A percentile compares a stretch with the other conserved stretches of the same genome.
Conservation (phyloP, 2,888 invertebrate genomes). For the Cylindroiulus punctatus region DNA sequence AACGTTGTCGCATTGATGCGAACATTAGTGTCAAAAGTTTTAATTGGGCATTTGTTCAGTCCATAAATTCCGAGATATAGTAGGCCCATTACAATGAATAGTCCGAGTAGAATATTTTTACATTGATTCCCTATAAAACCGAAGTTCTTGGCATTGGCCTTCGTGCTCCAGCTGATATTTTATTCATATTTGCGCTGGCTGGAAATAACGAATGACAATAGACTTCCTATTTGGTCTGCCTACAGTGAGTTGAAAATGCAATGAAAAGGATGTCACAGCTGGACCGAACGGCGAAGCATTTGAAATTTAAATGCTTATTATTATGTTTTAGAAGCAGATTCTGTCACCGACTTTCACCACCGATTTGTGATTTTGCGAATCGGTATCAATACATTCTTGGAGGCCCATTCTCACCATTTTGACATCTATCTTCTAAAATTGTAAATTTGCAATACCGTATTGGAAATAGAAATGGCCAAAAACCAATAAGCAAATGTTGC, state of each 20-base stretch:
- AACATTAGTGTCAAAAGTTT: background rate
- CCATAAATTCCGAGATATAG: constrained; percentile 9
- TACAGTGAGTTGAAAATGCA: background rate
- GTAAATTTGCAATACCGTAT: background rate
- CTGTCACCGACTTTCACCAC: background rate
- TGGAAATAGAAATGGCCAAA: background rate
- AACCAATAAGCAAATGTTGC: constrained; percentile 5
- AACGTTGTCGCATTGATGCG: background rate
- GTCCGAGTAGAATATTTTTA: background rate
- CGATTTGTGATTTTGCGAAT: background rate
- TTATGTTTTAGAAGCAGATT: background rate
- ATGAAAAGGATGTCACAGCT: constrained; percentile 22
- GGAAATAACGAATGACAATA: constrained; percentile 38
- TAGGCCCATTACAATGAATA: constrained; percentile 4
- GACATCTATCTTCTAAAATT: background rate
- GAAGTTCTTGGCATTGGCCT: constrained; percentile 37
- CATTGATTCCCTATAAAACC: constrained; percentile 23
- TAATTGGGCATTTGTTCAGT: background rate
- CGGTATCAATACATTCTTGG: background rate
- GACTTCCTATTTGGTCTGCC: constrained; percentile 11
- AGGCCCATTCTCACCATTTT: background rate
- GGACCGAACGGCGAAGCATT: constrained; percentile 29
- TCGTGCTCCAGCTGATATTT: constrained; percentile 26
- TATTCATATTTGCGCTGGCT: constrained; percentile 33
- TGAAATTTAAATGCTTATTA: constrained; percentile 35